phyloP scores from a whole-genome alignment of 2,888 invertebrate genomes.

The Eilema caniola region DNA sequence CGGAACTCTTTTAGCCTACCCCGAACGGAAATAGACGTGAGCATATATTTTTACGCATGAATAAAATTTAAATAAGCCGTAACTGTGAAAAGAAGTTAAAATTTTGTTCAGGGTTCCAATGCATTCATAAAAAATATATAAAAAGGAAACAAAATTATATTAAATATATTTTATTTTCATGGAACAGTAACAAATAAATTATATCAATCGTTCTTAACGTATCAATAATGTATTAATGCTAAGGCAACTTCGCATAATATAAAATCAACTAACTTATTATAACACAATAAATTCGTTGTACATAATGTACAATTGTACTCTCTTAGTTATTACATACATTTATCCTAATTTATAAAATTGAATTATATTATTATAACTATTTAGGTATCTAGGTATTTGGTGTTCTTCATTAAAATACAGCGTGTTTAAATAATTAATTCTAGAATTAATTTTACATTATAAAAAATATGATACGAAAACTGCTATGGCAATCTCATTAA shows the following conservation, averaged over 20 bases:
- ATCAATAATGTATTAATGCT: slow-evolving; percentile 54
- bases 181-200: slow-evolving; percentile 60
- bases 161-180: slow-evolving; percentile 47
- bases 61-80: too few species aligned
- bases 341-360: background rate
- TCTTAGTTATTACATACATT: background rate
- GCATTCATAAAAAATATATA: background rate
- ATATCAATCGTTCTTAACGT: slow-evolving; percentile 44
- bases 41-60: too few species aligned
- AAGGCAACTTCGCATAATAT: slow-evolving; percentile 46
- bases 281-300: slow-evolving; percentile 5
- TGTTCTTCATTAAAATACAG: slow-evolving; percentile 25
- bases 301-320: background rate
- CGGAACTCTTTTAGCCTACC: too few species aligned
- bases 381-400: slow-evolving; percentile 49
- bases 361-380: slow-evolving; percentile 2
- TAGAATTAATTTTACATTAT: background rate
- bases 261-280: slow-evolving; percentile 33
- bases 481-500: background rate
- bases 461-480: background rate
- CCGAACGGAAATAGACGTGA: too few species aligned
- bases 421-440: background rate
- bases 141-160: slow-evolving; percentile 3
- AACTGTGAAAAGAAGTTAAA: too few species aligned
- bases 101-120: too few species aligned